Conservation (phyloP, 1,140 invertebrate genomes). For the Schlechtendalia chinensis region DNA sequence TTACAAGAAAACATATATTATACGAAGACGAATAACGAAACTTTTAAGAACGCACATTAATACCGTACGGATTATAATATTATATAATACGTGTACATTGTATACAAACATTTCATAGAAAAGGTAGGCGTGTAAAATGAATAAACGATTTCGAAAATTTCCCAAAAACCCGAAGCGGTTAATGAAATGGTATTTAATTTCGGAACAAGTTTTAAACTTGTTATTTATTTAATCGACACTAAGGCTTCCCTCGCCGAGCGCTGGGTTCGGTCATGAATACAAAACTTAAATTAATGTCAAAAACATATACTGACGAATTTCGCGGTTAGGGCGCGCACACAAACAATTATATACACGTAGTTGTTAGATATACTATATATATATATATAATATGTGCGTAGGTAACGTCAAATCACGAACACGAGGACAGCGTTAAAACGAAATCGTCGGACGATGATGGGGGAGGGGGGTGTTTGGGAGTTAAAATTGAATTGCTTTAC, state of each 20-base stretch:
- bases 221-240: conserved; percentile 40
- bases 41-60: too few species aligned
- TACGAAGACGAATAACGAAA: too few species aligned
- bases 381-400: background rate
- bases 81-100: too few species aligned
- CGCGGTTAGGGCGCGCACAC: background rate
- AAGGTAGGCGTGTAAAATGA: background rate
- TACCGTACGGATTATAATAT: too few species aligned
- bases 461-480: too few species aligned
- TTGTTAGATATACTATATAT: background rate
- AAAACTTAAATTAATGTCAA: conserved; percentile 40
- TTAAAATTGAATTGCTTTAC: too few species aligned
- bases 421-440: background rate
- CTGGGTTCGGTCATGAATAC: conserved; percentile 9
- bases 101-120: too few species aligned
- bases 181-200: conserved; percentile 31
- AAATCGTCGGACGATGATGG: too few species aligned
- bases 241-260: conserved; percentile 3
- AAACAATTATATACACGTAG: background rate
- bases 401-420: background rate
- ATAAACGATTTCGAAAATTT: conserved; percentile 2
- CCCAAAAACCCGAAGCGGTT: conserved; percentile 15
- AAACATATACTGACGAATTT: conserved; percentile 14
- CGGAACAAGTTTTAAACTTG: conserved; percentile 26
- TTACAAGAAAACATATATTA: too few species aligned